Base-by-base conservation (phyloP, 2,888 invertebrate genomes). In the Aproaerema taeniolella region DNA sequence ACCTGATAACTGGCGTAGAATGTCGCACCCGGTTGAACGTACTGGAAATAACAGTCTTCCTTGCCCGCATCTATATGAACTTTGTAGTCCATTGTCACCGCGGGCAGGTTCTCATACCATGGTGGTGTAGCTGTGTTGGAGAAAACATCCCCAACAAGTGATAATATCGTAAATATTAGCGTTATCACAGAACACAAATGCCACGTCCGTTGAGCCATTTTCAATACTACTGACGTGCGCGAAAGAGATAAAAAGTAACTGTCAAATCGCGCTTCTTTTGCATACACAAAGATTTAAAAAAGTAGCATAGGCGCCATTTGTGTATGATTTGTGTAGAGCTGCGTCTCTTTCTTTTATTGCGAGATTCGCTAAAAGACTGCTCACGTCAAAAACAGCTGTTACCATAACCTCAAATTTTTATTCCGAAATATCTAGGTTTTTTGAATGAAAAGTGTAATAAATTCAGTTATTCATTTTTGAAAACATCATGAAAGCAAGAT, bases 1-100 rank as follows among this genome's bases (percentile, higher is more conserved):
- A 96, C 97, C 90, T 97, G 96, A 80, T 96, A 97, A 56, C 96
- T 95, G 46, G 96, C 95, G 80, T 96, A 97, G 69, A 98, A 94
- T 44, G 96, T 96, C 13, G 97, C 96, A 38, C 95, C 95, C 40
- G 93, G 91, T 61, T 96, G 94, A 43, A 97, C 96, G 86, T 94
- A 96, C 87, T 98, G 97, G 75, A 91, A 96, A 79, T 97, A 98
- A 80, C 98, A 98, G 67, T 98, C 97, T 79, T 97, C 97, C 58
- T 87, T 87, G 41, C 97, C 96, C n/a, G 97, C 95, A 61, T 96
- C 96, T 47, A 98, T 92, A 76, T 97, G 95, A 24, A 98, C 94
- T 83, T 97, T 97, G 71, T 98, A 98, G 69, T 97, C 97, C 93
- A 97, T 96, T 1, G 96, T 95, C 20, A 96, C 95, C 7, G 97